Base-by-base conservation (phyloP, 2,113 vertebrate species). In the Dasyurus viverrinus region DNA sequence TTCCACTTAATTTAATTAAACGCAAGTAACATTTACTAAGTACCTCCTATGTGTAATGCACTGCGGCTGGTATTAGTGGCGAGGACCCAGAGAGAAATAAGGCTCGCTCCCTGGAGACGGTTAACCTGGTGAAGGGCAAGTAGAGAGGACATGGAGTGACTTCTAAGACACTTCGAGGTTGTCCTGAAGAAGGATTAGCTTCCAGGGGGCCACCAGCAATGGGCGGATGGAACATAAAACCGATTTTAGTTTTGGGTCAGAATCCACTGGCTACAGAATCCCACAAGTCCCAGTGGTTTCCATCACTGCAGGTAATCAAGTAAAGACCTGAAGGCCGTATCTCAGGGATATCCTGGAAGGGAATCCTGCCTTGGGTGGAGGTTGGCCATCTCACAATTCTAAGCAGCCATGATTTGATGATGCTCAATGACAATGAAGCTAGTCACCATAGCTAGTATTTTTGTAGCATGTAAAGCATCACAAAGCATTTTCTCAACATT, bases 1-100 rank as follows among this genome's bases (percentile, higher is more conserved):
- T 84, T 84, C 68, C 68, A 84, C 68, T 84, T 84, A 84, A 84
- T 84, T 84, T 84, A 84, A 84, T 84, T 84, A 84, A 84, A 84
- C 42, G 19, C 68, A 84, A 84, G 68, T 84, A 42, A 84, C 68
- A 84, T 84, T 84, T 84, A n/a, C 68, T 42, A 84, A 84, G 68
- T 84, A 22, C 36, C n/a, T 42, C 36, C 68, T 84, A 22, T 84
- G 36, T 5, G 19, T 42, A 84, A 84, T 84, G n/a, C 68, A 42
- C n/a, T 84, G 16, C 6, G n/a, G n/a, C 36, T 22, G n/a, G 36
- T n/a, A 42, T 42, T 84, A n/a, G n/a, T 23, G n/a, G n/a, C 42
- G 16, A 84, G 19, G n/a, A 84, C 2, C 2, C 19, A 42, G 23
- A 84, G 68, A 42, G 60, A 42, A 42, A 22, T 42, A 42, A 84